Evolutionary conservation across 2,113 vertebrate genomes (phyloP).

Genomic region (Solenodon paradoxus): DNA sequence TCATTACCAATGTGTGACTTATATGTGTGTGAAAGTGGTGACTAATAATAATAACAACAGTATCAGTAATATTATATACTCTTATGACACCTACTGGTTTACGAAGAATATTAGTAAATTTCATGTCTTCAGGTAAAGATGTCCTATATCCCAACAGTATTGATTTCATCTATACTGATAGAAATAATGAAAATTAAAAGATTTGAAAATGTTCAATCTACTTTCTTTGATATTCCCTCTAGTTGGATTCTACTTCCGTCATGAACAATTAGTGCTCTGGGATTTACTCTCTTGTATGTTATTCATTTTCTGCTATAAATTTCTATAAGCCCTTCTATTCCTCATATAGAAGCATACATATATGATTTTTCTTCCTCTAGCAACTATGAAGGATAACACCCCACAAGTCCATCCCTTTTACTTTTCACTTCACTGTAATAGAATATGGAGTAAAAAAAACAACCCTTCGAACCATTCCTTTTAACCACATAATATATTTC

Average conservation of each 20-base stretch:
- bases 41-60: neutral
- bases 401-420: neutral
- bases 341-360: neutral
- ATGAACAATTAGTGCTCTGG: neutral
- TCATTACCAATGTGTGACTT: neutral
- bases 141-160: neutral
- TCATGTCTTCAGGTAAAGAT: neutral
- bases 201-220: neutral
- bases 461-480: neutral
- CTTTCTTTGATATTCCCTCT: neutral
- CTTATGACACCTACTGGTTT: neutral
- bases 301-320: neutral
- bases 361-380: neutral
- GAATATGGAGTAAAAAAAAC: neutral
- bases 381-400: neutral
- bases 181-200: neutral
- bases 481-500: neutral
- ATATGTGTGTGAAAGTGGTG: no score
- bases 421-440: neutral
- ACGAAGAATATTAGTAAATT: neutral
- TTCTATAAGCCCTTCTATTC: neutral
- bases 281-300: neutral
- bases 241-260: neutral
- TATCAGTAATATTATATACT: neutral
- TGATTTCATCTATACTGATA: neutral